Base-by-base conservation (phyloP, 2,797 vertebrate genomes). In the Sciurus carolinensis region DNA sequence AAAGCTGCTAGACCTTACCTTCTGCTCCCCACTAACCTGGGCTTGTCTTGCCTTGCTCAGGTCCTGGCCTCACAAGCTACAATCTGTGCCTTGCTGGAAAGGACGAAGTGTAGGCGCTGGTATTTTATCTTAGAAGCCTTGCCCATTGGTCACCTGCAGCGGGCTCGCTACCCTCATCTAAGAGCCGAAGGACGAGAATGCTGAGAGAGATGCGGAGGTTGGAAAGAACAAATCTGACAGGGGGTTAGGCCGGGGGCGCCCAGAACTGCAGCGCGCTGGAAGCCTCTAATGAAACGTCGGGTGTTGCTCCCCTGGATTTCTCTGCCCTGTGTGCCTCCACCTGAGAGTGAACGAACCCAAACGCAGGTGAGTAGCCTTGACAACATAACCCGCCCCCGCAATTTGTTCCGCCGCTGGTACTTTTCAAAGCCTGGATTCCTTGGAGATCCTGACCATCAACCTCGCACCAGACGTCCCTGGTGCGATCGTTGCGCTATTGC, bases 401-500 rank as follows among this genome's bases (percentile, higher is more conserved):
- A 5, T 76, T 79, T 39, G 2, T 9, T 36, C 50, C 12, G 30
- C 30, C 20, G 5, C 42, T 39, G 85, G 33, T 1, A 3, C 24
- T 64, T 59, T 87, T 14, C 24, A 28, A 50, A 30, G 54, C 33
- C 67, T 11, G 2, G 39, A 44, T 28, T 59, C 36, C 64, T 33
- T 8, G n/a, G 87, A 3, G 39, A 30, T 1, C 17, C 5, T 20
- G 18, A 24, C 22, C 6, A 10, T n/a, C 50, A 47, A 26, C 42
- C 36, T 39, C 5, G 18, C 42, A 18, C 64, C 26, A 1, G 57
- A 57, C 5, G 44, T 64, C 22, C 36, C 3, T 1, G 24, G 30
- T 0, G 30, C 7, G 8, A 59, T 14, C 86, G 0, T 1, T 0
- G 12, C 1, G 26, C 9, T n/a, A 6, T 1, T 30, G 15, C 0